Conservation (phyloP, 1,140 invertebrate genomes). For the Hyposmocoma kahamanoa region DNA sequence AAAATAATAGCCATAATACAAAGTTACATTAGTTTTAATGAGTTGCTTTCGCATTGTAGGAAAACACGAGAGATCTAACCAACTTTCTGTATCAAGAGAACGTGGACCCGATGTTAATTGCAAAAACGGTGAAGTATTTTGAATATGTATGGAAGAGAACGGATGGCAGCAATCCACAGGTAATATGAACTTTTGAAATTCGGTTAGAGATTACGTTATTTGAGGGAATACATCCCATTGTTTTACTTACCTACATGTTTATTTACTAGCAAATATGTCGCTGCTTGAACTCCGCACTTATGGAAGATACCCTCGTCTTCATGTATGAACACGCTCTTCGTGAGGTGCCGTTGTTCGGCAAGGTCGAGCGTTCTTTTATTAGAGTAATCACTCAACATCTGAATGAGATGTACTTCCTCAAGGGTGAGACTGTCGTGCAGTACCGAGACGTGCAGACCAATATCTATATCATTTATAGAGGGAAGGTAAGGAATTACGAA, state of each 20-base stretch:
- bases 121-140: conserved; percentile 61
- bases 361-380: conserved; percentile 66
- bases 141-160: conserved; percentile 69
- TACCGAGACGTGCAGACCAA: conserved; percentile 57
- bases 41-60: conserved; percentile 37
- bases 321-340: conserved; percentile 64
- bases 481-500: conserved; percentile 47
- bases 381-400: conserved; percentile 66
- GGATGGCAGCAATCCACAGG: conserved; percentile 61
- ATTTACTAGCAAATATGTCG: conserved; percentile 65
- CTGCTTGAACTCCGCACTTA: conserved; percentile 55
- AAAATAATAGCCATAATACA: too few species aligned
- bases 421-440: conserved; percentile 58
- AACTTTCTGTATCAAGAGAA: conserved; percentile 62
- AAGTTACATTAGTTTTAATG: conserved; percentile 43
- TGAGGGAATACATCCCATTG: too few species aligned
- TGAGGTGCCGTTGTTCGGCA: conserved; percentile 66
- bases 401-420: conserved; percentile 63
- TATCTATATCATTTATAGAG: conserved; percentile 62
- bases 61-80: conserved; percentile 58
- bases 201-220: too few species aligned
- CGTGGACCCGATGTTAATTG: conserved; percentile 44
- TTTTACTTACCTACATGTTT: too few species aligned
- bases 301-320: conserved; percentile 67
- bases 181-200: too few species aligned